Base-by-base conservation (phyloP, 2,113 vertebrate species). In the Corydoras sp. region DNA sequence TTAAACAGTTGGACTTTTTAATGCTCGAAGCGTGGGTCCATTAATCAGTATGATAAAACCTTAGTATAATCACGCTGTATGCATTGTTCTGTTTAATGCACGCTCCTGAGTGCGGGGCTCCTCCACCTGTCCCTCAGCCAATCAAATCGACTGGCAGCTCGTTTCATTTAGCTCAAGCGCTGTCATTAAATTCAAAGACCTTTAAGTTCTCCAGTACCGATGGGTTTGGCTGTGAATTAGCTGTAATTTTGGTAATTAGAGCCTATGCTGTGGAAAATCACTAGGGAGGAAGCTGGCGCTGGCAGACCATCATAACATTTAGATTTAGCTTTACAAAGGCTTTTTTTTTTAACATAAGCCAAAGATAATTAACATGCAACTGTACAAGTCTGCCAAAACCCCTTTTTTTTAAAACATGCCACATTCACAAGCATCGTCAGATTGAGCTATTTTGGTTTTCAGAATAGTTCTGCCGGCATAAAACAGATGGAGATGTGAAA, bases 221-320 rank as follows among this genome's bases (percentile, higher is more conserved):
- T 54, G 30, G 35, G 60, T 15, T 1, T 43, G 9, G 30, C 51
- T 30, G 61, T 10, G 18, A 64, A 64, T 64, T 64, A 56, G 5
- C 35, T 1, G 9, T 55, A 64, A 72, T 64, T 58, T 30, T 30
- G 63, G 18, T 58, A 72, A 72, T 64, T 58, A 58, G 3, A 64
- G 10, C 11, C 10, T n/a, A 0, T 10, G 53, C 32, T 58, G 30
- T 56, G 56, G 61, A 9, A 48, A 58, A 55, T 35, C 54, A 4
- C 50, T 54, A 10, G n/a, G 24, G 50, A 48, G 50, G 15, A 51
- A 49, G 15, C 51, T 56, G 18, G 61, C 4, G 31, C 54, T 58
- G 65, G 65, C 9, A 13, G 31, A 7, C 11, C 31, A 56, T 55
- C 31, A 35, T 56, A 55, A 63, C 60, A 56, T 55, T 61, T 55